Conservation (phyloP, 2,888 invertebrate genomes). For the Mantis religiosa region DNA sequence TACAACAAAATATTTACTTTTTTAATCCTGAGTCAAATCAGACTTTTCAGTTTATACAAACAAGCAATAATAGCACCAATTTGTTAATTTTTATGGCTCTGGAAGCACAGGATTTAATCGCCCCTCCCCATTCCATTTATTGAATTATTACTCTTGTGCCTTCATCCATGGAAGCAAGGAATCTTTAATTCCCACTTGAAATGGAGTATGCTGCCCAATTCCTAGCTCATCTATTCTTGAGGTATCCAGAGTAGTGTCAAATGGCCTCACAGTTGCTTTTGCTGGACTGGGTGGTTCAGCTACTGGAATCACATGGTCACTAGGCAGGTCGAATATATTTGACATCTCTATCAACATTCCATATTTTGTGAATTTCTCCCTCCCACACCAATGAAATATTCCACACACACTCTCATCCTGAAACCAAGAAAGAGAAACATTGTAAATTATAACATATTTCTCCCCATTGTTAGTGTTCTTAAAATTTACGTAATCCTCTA, state of each 20-base stretch:
- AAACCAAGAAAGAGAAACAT: not conserved
- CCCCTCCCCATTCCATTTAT: not conserved
- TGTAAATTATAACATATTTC: too few species aligned
- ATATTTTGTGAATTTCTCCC: slow-evolving; percentile 49
- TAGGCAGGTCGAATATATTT: slow-evolving; percentile 41
- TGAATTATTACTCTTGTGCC: not conserved
- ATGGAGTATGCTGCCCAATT: slow-evolving; percentile 41
- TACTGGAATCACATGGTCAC: slow-evolving; percentile 41
- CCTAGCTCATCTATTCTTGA: slow-evolving; percentile 40
- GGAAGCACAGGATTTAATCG: not conserved
- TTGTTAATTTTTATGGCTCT: not conserved
- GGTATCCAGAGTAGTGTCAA: slow-evolving; percentile 42
- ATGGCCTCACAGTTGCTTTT: slow-evolving; percentile 41
- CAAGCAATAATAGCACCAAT: not conserved
- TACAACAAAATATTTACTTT: not conserved
- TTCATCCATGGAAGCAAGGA: slow-evolving; percentile 33
- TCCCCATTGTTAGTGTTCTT: too few species aligned
- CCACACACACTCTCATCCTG: slow-evolving; percentile 38
- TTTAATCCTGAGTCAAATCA: not conserved
- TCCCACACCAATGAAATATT: slow-evolving; percentile 49
- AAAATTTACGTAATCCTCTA: too few species aligned
- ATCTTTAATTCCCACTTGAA: slow-evolving; percentile 40
- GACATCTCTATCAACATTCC: slow-evolving; percentile 48
- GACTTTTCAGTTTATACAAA: not conserved
- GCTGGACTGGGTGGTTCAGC: slow-evolving; percentile 37